Base-by-base conservation (phyloP, 1,140 invertebrate genomes). In the Calycopis cecrops region DNA sequence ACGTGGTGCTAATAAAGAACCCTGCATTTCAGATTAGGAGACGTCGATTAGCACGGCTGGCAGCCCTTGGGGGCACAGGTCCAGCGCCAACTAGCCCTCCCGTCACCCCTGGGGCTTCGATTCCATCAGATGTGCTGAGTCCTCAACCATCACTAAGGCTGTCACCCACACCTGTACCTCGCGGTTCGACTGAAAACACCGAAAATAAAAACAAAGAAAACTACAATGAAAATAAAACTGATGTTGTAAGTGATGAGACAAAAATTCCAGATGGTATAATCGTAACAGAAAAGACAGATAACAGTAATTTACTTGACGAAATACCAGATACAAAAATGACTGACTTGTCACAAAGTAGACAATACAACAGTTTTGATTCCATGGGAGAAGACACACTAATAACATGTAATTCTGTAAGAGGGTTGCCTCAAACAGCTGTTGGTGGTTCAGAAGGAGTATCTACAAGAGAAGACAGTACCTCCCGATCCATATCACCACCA, bases 291-390 rank as follows among this genome's bases (percentile, higher is more conserved):
- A 88, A 88, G 62, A 61, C 85, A 57, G 80, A 86, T 38, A 85
- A 75, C 63, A 44, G 40, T 16, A 88, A 84, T 69, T 69, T 88
- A 51, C 55, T 88, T 59, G 85, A 88, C 73, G 85, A 87, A 69
- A 88, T 88, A 63, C 77, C 85, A 59, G 85, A 87, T 57, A 85
- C 85, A 51, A 88, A 88, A 75, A 87, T 88, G 82, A 85, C 83
- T 67, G 82, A 87, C 65, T 64, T 88, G 34, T 83, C 85, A 55
- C 85, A 87, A 63, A 85, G 81, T 34, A 76, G 77, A 72, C 81
- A 87, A 57, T 87, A 84, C 50, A 85, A 77, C 58, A 87, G 81
- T 62, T 85, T 85, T 79, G 84, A 87, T 56, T 85, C 84, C 12
- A 87, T 85, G 76, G 81, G 81, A 63, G 81, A 87, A 53, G 80